phyloP scores from a whole-genome alignment of 2,113 vertebrate species.

The Tachysurus vachellii region DNA sequence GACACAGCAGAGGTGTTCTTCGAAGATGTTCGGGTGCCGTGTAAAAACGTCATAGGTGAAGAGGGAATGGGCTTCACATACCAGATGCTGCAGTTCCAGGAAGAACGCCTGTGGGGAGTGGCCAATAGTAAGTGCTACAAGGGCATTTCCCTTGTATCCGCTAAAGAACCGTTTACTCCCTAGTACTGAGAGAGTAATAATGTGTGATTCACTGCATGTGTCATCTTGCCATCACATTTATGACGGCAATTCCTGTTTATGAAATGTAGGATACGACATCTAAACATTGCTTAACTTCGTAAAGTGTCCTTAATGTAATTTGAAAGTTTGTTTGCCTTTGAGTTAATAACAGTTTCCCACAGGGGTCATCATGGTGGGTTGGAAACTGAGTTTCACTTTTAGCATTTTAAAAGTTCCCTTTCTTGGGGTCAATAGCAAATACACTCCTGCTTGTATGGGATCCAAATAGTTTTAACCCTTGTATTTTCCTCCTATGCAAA shows the following conservation, averaged over 20 bases:
- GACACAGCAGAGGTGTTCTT: conserved; percentile 84
- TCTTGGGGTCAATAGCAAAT: not conserved
- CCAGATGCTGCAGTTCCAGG: conserved; percentile 88
- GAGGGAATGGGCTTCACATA: conserved; percentile 86
- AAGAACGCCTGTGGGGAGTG: conserved; percentile 78
- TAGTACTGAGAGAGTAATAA: not conserved
- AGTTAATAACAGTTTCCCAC: not conserved
- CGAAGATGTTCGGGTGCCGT: conserved; percentile 80
- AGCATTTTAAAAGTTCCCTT: not conserved
- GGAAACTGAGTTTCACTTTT: not conserved
- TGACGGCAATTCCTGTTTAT: not conserved
- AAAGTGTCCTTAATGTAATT: not conserved
- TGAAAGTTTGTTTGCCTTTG: not conserved
- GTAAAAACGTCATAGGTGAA: conserved; percentile 78
- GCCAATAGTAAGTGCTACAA: conserved; percentile 78
- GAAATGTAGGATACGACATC: not conserved
- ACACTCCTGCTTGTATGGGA: not conserved
- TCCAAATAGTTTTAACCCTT: not conserved
- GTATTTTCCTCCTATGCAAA: too few species aligned
- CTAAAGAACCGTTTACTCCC: not conserved
- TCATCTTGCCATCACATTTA: conserved; percentile 12
- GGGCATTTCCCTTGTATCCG: conserved; percentile 7
- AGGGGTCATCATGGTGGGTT: not conserved
- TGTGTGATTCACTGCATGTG: conserved; percentile 1
- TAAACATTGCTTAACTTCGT: not conserved